Conservation (phyloP, 2,113 vertebrate genomes). For the Acinonyx jubatus region DNA sequence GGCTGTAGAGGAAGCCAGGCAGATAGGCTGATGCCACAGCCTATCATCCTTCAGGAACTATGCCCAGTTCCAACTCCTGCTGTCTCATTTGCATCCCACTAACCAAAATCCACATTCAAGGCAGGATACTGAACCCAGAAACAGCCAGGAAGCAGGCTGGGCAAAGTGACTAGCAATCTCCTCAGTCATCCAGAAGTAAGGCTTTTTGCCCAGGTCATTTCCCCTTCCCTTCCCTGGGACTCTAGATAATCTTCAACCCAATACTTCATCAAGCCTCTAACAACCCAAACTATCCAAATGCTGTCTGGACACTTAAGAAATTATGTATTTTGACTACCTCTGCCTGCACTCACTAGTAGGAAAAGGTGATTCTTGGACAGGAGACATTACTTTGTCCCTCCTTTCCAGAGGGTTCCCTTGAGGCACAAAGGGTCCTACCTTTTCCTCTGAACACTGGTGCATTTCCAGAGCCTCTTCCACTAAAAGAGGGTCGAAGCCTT, state of each 20-base stretch:
- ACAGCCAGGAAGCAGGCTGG: background rate
- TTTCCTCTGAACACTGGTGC: constrained; percentile 96
- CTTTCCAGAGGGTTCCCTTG: background rate
- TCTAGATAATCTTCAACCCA: background rate
- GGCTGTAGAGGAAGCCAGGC: background rate
- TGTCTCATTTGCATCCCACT: background rate
- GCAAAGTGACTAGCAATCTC: background rate
- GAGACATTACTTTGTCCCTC: background rate
- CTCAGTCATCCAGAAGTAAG: background rate
- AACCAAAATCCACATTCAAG: background rate
- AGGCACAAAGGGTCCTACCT: constrained; percentile 86
- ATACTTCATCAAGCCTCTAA: background rate
- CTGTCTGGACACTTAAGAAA: background rate
- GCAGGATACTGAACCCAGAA: background rate
- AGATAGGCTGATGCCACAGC: background rate
- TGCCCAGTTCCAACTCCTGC: background rate
- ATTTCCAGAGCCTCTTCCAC: constrained; percentile 98
- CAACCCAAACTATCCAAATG: background rate
- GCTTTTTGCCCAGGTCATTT: background rate
- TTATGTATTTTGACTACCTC: background rate
- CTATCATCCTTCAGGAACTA: background rate
- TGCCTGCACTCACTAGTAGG: background rate
- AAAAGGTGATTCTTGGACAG: background rate
- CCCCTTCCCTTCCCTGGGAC: background rate
- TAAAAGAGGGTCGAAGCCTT: constrained; percentile 94